A percentile compares a stretch with the other conserved stretches of the same genome.
Evolutionary conservation across 2,888 invertebrate species (phyloP).

Genomic region (Acanthoscelides obtectus): DNA sequence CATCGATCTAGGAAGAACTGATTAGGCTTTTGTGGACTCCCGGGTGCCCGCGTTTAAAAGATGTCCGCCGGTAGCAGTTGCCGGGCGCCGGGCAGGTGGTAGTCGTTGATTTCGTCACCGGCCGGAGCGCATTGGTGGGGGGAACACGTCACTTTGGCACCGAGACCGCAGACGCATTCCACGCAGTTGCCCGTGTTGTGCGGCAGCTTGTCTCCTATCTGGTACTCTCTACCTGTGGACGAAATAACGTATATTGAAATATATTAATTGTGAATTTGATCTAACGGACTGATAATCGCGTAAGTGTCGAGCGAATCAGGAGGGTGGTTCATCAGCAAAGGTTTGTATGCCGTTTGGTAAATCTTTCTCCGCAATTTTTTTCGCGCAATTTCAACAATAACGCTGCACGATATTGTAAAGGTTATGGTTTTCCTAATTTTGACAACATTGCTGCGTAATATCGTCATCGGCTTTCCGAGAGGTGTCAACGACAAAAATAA

Average conservation of each 20-base stretch:
- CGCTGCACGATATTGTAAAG: too few relatives aligned
- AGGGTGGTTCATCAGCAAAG: too few relatives aligned
- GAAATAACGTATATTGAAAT: conserved; percentile 12
- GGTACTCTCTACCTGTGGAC: conserved; percentile 55
- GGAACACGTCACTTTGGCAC: conserved; percentile 48
- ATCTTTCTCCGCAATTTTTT: too few relatives aligned
- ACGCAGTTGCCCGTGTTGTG: conserved; percentile 68
- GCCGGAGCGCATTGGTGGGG: conserved; percentile 45
- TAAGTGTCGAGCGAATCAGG: too few relatives aligned
- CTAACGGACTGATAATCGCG: too few relatives aligned
- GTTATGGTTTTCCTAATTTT: too few relatives aligned
- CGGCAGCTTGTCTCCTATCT: conserved; percentile 61
- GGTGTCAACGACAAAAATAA: too few relatives aligned
- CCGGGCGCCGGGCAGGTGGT: conserved; percentile 40
- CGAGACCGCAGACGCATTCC: conserved; percentile 62
- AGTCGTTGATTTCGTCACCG: conserved; percentile 44
- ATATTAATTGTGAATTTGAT: too few relatives aligned
- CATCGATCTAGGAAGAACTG: not conserved
- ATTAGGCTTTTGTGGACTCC: not conserved
- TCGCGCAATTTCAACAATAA: too few relatives aligned
- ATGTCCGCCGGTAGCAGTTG: conserved; percentile 26
- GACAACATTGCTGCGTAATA: too few relatives aligned
- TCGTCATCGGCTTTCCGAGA: too few relatives aligned
- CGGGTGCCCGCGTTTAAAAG: conserved; percentile 20
- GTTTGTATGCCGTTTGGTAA: too few relatives aligned